phyloP scores from a whole-genome alignment of 1,140 invertebrate genomes.

The Saccostrea echinata region DNA sequence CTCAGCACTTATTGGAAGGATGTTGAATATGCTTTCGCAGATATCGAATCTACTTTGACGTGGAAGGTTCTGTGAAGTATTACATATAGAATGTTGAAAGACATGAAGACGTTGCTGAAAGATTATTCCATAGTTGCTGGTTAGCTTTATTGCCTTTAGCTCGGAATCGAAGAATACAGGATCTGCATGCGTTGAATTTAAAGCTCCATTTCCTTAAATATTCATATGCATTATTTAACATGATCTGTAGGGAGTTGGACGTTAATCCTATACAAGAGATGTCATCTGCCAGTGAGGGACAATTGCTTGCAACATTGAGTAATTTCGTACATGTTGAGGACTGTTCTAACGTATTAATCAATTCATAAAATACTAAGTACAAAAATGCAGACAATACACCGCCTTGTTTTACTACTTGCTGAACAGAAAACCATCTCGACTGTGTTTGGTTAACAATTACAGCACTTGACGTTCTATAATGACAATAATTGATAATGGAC shows the following conservation, averaged over 20 bases:
- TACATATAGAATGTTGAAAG: slow-evolving; percentile 7
- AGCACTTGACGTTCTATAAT: not conserved
- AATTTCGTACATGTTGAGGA: not conserved
- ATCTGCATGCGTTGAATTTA: not conserved
- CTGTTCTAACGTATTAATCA: too few species aligned
- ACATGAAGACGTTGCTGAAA: not conserved
- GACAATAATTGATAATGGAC: not conserved
- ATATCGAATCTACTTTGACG: not conserved
- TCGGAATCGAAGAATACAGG: not conserved
- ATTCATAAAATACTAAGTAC: slow-evolving; percentile 6
- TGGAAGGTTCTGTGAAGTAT: not conserved
- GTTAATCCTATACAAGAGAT: not conserved
- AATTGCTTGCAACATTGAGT: not conserved
- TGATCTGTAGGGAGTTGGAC: not conserved
- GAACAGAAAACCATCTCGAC: slow-evolving; percentile 35
- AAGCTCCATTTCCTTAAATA: not conserved
- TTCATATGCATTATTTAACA: not conserved
- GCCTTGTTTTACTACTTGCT: slow-evolving; percentile 32
- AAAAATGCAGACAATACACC: slow-evolving; percentile 37
- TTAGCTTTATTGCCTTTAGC: too few species aligned
- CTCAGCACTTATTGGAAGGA: not conserved
- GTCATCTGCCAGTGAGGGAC: not conserved
- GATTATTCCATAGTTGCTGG: too few species aligned
- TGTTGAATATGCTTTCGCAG: not conserved
- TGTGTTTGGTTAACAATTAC: slow-evolving; percentile 34